Conservation (phyloP, 2,888 invertebrate genomes). For the Synergus gifuensis region DNA sequence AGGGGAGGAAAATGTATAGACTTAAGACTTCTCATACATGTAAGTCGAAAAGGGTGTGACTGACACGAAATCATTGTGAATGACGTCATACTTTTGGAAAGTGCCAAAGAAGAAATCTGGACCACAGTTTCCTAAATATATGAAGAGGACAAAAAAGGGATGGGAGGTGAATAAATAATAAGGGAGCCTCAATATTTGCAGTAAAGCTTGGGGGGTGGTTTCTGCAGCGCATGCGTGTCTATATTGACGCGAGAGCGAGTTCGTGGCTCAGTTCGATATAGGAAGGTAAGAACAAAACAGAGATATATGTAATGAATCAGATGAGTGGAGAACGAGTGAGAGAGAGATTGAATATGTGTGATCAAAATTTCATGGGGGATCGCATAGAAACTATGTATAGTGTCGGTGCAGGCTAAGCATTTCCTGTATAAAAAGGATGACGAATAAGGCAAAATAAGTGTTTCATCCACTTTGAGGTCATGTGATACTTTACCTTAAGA, state of each 20-base stretch:
- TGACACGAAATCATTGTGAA: background rate
- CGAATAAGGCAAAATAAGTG: constrained; percentile 1
- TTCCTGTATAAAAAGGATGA: constrained; percentile 9
- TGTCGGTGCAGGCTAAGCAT: constrained; percentile 7
- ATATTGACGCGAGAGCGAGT: constrained; percentile 70
- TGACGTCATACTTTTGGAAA: background rate
- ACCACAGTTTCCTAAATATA: background rate
- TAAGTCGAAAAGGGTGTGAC: background rate
- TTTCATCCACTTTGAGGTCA: background rate
- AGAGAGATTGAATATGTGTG: constrained; percentile 19
- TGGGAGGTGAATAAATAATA: constrained; percentile 47
- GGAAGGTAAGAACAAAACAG: constrained; percentile 66
- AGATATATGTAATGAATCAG: constrained; percentile 55
- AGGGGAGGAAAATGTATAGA: background rate
- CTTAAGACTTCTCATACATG: background rate
- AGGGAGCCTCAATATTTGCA: constrained; percentile 45
- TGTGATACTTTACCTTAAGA: too few relatives aligned
- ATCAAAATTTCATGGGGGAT: constrained; percentile 36
- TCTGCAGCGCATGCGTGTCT: constrained; percentile 69
- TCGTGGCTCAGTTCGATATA: constrained; percentile 61
- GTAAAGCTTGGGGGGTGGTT: constrained; percentile 37
- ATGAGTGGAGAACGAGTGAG: constrained; percentile 29
- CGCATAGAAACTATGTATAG: background rate
- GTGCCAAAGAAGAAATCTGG: constrained; percentile 5
- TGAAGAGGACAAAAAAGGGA: constrained; percentile 1